phyloP scores from a whole-genome alignment of 2,888 invertebrate genomes.

The Limnephilus lunatus region DNA sequence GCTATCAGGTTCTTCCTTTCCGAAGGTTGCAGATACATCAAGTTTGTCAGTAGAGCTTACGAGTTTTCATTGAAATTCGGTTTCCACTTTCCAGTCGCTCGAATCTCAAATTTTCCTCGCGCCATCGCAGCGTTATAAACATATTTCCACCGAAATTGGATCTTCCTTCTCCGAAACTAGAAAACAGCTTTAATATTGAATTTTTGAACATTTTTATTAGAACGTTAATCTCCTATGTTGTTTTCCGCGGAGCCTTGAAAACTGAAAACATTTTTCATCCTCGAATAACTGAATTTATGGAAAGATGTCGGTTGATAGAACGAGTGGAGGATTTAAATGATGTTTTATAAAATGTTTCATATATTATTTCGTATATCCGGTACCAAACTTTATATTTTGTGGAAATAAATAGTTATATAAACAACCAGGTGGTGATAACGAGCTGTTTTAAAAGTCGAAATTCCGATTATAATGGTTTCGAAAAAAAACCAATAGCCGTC shows the following conservation, averaged over 20 bases:
- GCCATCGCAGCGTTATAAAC: neutral
- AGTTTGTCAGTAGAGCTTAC: neutral
- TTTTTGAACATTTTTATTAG: neutral
- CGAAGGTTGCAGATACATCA: too few species aligned
- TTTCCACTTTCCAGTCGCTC: neutral
- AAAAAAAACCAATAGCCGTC: too few species aligned
- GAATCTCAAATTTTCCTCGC: neutral
- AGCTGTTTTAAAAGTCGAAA: neutral
- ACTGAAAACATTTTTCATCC: neutral
- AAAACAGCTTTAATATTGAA: neutral
- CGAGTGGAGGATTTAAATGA: neutral
- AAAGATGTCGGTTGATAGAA: neutral
- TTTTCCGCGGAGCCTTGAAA: neutral
- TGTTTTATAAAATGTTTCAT: neutral
- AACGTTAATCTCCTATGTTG: neutral
- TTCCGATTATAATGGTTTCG: neutral
- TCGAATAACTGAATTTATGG: neutral
- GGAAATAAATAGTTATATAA: neutral
- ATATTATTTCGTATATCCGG: neutral
- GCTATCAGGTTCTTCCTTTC: neutral
- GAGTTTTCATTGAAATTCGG: neutral
- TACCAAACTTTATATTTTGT: neutral
- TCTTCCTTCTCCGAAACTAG: neutral
- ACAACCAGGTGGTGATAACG: neutral
- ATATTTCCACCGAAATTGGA: neutral